A percentile compares a stretch with the other conserved stretches of the same genome.
Evolutionary conservation across 2,113 vertebrate genomes (phyloP).

Genomic region (Pyxicephalus adspersus): DNA sequence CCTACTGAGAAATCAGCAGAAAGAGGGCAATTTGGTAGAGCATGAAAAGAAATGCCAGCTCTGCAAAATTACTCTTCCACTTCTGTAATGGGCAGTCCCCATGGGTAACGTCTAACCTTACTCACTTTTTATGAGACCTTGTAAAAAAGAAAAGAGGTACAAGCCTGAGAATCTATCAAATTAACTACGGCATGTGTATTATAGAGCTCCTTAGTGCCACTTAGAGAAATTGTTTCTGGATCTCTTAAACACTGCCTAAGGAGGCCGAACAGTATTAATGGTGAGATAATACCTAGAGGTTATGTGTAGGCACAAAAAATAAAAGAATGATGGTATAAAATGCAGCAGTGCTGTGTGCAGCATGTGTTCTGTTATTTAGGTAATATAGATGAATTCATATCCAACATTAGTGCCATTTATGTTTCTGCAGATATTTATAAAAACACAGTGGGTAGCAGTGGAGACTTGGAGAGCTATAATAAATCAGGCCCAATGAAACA

Average conservation of each 20-base stretch:
- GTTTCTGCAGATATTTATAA: too few relatives aligned
- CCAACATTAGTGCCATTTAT: too few relatives aligned
- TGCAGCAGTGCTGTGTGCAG: too few relatives aligned
- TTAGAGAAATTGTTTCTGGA: neutral
- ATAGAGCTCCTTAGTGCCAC: neutral
- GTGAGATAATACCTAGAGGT: too few relatives aligned
- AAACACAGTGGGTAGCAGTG: too few relatives aligned
- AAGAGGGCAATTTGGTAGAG: constrained; percentile 17
- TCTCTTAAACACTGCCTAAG: neutral
- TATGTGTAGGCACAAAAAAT: too few relatives aligned
- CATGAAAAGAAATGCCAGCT: constrained; percentile 15
- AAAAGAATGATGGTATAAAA: too few relatives aligned
- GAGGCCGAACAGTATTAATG: too few relatives aligned
- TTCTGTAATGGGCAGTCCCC: constrained; percentile 16
- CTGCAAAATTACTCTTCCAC: neutral
- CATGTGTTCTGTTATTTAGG: too few relatives aligned
- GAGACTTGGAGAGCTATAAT: too few relatives aligned
- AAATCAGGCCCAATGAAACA: too few relatives aligned
- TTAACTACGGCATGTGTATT: neutral
- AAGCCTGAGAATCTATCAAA: neutral
- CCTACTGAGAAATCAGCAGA: constrained; percentile 24
- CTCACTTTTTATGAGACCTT: neutral
- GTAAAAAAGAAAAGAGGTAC: neutral
- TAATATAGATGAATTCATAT: too few relatives aligned
- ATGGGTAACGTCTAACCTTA: neutral